Conservation (phyloP, 2,888 invertebrate species). For the Campoletis raptor region DNA sequence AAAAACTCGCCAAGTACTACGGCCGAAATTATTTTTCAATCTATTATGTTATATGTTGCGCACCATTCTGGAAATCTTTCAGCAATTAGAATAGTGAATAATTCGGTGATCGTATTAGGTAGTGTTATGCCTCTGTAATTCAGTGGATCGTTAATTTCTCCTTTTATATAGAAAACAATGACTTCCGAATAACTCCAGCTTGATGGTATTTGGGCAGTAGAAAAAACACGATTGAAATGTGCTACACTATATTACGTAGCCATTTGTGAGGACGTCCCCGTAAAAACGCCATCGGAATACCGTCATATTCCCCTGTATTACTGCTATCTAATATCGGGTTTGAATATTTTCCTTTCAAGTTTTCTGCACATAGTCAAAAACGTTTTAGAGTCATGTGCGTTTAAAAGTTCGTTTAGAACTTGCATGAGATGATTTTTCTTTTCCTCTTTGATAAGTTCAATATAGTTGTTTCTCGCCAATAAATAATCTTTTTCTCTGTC, state of each 20-base stretch:
- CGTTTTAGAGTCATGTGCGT: too few relatives aligned
- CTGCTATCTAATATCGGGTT: too few relatives aligned
- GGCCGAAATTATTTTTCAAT: too few relatives aligned
- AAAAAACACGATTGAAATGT: slow-evolving; percentile 64
- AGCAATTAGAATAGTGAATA: slow-evolving; percentile 69
- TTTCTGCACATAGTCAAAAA: too few relatives aligned
- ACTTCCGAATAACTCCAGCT: slow-evolving; percentile 69
- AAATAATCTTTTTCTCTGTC: too few relatives aligned
- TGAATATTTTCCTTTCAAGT: too few relatives aligned
- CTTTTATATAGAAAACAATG: slow-evolving; percentile 74
- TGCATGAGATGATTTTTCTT: too few relatives aligned
- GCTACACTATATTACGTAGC: neutral
- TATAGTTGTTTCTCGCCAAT: too few relatives aligned
- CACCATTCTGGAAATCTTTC: slow-evolving; percentile 62
- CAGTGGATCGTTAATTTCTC: slow-evolving; percentile 68
- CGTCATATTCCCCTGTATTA: too few relatives aligned
- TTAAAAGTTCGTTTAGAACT: too few relatives aligned
- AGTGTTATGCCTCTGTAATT: slow-evolving; percentile 75
- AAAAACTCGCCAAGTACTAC: too few relatives aligned
- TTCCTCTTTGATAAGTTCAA: too few relatives aligned
- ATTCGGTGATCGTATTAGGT: slow-evolving; percentile 73
- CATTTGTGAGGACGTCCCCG: slow-evolving; percentile 38
- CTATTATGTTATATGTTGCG: slow-evolving; percentile 53
- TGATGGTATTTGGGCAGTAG: slow-evolving; percentile 52
- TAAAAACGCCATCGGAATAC: slow-evolving; percentile 56